Base-by-base conservation (phyloP, 2,113 vertebrate species). In the Apeltes quadracus region DNA sequence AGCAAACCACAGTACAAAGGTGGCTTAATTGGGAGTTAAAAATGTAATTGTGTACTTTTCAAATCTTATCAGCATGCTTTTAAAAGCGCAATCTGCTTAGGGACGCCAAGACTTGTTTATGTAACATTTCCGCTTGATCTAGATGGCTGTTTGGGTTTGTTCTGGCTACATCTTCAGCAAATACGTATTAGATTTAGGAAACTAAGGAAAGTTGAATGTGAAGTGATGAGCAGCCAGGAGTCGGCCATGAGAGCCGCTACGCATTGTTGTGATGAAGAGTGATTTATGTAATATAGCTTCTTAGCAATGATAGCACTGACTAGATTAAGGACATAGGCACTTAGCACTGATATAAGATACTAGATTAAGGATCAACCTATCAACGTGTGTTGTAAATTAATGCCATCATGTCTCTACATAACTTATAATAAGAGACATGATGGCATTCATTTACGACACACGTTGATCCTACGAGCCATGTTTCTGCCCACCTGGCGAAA, bases 21-120 rank as follows among this genome's bases (percentile, higher is more conserved):
- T 63, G 66, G 44, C 72, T 78, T 84, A 75, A 82, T 79, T 81
- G 66, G 78, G 59, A 84, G 83, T 75, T 72, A 69, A 81, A 78
- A 79, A 62, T 73, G 53, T 77, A 51, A 75, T 71, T 81, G 71
- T 57, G n/a, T 14, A 50, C 25, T 84, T 87, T 84, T 77, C 38
- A 82, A 77, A 79, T 82, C 75, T 82, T 82, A 84, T 82, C 79
- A 79, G 62, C 20, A 38, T 39, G 50, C 62, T 59, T 80, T 82
- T 72, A 66, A 80, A 84, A 79, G 70, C 70, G 22, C 62, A 72
- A 64, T 74, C 41, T 38, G 59, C 69, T 57, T 2, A 0, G 29
- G 78, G 77, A 38, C 50, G 67, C 66, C 61, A 58, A 13, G 27
- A 29, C 67, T 65, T 34, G 18, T 53, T 62, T 67, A 48, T 64